phyloP scores from a whole-genome alignment of 2,888 invertebrate species.

The Acheta domesticus region DNA sequence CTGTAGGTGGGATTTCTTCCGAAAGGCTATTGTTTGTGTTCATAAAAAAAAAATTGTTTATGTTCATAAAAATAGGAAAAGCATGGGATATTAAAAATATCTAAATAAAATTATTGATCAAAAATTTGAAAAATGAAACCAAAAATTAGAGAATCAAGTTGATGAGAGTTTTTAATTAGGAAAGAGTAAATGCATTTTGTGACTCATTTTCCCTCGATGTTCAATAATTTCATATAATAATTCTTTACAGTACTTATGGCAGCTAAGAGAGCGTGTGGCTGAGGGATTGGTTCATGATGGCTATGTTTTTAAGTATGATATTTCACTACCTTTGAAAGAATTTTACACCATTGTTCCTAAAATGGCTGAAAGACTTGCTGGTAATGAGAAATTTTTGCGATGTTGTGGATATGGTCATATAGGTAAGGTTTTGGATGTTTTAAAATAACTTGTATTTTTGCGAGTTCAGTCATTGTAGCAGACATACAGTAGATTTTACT shows the following conservation, averaged over 20 bases:
- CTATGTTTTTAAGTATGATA: slow-evolving; percentile 92
- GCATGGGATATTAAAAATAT: too few relatives aligned
- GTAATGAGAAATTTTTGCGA: slow-evolving; percentile 53
- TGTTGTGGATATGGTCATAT: slow-evolving; percentile 92
- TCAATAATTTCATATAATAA: slow-evolving; percentile 19
- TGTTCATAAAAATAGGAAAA: too few relatives aligned
- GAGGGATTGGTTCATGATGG: slow-evolving; percentile 74
- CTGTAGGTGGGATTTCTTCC: too few relatives aligned
- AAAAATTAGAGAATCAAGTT: too few relatives aligned
- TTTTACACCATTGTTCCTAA: slow-evolving; percentile 82
- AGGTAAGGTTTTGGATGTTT: slow-evolving; percentile 55
- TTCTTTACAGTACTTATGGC: slow-evolving; percentile 69
- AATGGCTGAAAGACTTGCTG: slow-evolving; percentile 63
- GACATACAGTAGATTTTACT: too few relatives aligned
- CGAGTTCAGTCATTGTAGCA: too few relatives aligned
- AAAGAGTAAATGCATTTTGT: neutral
- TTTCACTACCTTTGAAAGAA: slow-evolving; percentile 77
- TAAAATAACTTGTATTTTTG: too few relatives aligned
- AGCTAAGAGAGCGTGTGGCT: slow-evolving; percentile 78
- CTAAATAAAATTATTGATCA: too few relatives aligned
- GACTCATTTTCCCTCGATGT: neutral
- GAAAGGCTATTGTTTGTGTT: too few relatives aligned
- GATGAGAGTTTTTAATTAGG: too few relatives aligned
- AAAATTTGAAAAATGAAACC: too few relatives aligned
- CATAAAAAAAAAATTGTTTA: too few relatives aligned